Evolutionary conservation across 2,888 invertebrate genomes (phyloP).

Genomic region (Rotaria magnacalcarata): DNA sequence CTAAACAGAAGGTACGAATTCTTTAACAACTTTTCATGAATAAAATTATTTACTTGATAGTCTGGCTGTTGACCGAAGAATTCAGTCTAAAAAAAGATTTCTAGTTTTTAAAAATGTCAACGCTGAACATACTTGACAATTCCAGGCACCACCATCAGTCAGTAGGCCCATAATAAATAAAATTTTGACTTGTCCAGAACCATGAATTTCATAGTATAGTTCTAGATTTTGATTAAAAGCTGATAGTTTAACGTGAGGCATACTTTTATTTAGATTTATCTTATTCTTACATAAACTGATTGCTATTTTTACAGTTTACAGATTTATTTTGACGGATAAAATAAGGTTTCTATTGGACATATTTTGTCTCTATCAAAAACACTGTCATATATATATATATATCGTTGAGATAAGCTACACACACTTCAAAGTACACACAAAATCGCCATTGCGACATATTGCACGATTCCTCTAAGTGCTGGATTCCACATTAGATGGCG

Average conservation of each 20-base stretch:
- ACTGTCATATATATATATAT: neutral
- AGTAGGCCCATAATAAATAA: slow-evolving; percentile 28
- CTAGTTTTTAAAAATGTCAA: neutral
- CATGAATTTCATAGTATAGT: neutral
- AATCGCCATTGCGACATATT: too few relatives aligned
- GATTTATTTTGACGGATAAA: neutral
- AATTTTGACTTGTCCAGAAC: neutral
- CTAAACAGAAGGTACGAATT: neutral
- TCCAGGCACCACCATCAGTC: neutral
- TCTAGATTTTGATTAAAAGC: neutral
- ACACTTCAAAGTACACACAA: too few relatives aligned
- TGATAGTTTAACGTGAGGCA: neutral
- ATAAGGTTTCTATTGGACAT: neutral
- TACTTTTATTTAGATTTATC: neutral
- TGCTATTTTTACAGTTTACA: too few relatives aligned
- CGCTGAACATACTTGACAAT: neutral
- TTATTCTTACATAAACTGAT: too few relatives aligned
- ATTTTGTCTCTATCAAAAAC: neutral
- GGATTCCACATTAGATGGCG: too few relatives aligned
- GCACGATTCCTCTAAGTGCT: too few relatives aligned
- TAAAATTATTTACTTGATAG: neutral
- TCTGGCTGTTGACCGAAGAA: slow-evolving; percentile 5
- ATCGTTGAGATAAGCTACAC: neutral
- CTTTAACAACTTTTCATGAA: too few relatives aligned
- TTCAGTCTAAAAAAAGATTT: neutral